Conservation (phyloP, 2,888 invertebrate species). For the Meteorus cinctellus region DNA sequence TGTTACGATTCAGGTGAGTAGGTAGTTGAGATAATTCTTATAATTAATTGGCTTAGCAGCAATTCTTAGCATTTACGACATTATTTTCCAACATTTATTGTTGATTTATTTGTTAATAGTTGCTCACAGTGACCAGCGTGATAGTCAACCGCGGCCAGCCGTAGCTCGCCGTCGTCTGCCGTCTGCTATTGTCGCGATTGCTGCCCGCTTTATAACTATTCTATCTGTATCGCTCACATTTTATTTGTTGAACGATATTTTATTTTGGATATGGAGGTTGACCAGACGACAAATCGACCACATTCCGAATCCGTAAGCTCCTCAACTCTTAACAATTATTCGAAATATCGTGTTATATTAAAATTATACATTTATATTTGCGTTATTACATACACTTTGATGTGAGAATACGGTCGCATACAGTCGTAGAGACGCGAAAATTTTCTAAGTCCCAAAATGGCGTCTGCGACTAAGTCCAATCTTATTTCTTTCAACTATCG, state of each 20-base stretch:
- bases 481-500: conserved; percentile 42
- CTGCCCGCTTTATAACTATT: neutral
- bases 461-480: conserved; percentile 84
- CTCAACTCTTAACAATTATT: conserved; percentile 39
- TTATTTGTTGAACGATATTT: conserved; percentile 20
- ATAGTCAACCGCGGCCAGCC: neutral
- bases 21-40: neutral
- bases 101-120: conserved; percentile 1
- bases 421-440: conserved; percentile 75
- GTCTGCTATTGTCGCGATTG: conserved; percentile 6
- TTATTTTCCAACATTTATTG: neutral
- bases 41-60: neutral
- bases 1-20: neutral
- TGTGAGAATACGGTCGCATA: conserved; percentile 73
- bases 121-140: neutral
- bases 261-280: conserved; percentile 67
- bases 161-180: conserved; percentile 14
- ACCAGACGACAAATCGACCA: conserved; percentile 61
- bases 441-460: conserved; percentile 92
- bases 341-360: conserved; percentile 49
- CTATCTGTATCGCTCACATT: neutral
- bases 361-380: conserved; percentile 49
- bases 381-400: conserved; percentile 69
- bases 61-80: neutral
- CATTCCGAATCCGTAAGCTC: conserved; percentile 66